Conservation (phyloP, 2,113 vertebrate species). For the Daboia siamensis region DNA sequence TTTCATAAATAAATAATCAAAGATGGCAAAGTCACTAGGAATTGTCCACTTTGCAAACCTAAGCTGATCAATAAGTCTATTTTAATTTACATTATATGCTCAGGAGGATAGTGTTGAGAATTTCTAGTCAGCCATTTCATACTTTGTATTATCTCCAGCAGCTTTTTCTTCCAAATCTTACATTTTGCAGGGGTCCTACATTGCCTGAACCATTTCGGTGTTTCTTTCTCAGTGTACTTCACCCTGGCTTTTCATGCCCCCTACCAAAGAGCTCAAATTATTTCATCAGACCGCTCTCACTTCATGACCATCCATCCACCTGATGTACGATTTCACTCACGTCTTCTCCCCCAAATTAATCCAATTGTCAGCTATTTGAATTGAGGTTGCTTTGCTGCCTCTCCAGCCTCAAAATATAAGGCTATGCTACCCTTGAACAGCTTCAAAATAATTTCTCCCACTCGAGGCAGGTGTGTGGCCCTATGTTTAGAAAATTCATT, state of each 20-base stretch:
- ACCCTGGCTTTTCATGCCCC: conserved; percentile 14
- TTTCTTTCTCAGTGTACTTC: neutral
- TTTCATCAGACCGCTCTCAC: conserved; percentile 31
- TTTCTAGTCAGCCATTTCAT: neutral
- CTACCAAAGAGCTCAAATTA: conserved; percentile 16
- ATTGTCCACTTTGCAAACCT: neutral
- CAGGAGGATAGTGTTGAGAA: neutral
- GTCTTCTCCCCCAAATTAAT: conserved; percentile 24
- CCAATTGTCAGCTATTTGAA: conserved; percentile 22
- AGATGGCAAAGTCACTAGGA: neutral
- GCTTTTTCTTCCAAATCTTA: neutral
- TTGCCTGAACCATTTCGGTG: neutral
- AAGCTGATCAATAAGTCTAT: neutral
- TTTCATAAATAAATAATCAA: neutral
- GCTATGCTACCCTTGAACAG: conserved; percentile 19
- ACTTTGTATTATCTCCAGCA: neutral
- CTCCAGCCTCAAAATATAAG: conserved; percentile 13
- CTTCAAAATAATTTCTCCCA: conserved; percentile 30
- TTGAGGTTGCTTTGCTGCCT: conserved; percentile 34
- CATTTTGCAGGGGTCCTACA: too few species aligned
- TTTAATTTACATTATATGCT: neutral
- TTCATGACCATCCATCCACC: conserved; percentile 21
- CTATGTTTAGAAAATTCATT: conserved; percentile 11
- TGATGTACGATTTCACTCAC: conserved; percentile 4
- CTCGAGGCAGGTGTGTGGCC: conserved; percentile 19